Evolutionary conservation across 1,140 invertebrate species (phyloP).

Genomic region (Berghia stephanieae): DNA sequence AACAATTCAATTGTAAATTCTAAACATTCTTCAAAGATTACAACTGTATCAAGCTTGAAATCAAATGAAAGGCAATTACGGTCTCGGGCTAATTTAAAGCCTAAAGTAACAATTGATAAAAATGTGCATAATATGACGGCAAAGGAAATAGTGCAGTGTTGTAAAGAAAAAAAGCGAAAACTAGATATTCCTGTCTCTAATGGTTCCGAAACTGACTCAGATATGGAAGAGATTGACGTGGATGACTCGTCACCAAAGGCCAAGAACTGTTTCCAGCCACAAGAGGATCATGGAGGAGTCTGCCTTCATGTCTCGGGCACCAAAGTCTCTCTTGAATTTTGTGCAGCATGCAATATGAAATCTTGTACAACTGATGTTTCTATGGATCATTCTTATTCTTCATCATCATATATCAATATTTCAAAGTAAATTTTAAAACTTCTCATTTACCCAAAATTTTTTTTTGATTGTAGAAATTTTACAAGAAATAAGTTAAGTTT

Average conservation of each 20-base stretch:
- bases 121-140: background rate
- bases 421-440: background rate
- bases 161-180: background rate
- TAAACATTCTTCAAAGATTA: background rate
- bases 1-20: background rate
- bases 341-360: constrained; percentile 33
- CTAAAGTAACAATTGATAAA: constrained; percentile 10
- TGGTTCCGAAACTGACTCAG: background rate
- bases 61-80: background rate
- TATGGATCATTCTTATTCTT: constrained; percentile 38
- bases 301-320: constrained; percentile 43
- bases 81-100: background rate
- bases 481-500: background rate
- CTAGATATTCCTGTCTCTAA: too few species aligned
- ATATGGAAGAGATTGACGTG: background rate
- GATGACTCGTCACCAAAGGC: constrained; percentile 3
- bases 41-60: background rate
- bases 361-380: constrained; percentile 4
- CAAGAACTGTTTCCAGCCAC: too few species aligned
- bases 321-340: constrained; percentile 43
- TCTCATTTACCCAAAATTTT: too few species aligned
- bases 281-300: too few species aligned
- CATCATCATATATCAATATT: constrained; percentile 16
- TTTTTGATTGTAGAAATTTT: background rate
- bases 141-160: background rate